phyloP scores from a whole-genome alignment of 1,140 invertebrate genomes.

The Pogonus chalceus region DNA sequence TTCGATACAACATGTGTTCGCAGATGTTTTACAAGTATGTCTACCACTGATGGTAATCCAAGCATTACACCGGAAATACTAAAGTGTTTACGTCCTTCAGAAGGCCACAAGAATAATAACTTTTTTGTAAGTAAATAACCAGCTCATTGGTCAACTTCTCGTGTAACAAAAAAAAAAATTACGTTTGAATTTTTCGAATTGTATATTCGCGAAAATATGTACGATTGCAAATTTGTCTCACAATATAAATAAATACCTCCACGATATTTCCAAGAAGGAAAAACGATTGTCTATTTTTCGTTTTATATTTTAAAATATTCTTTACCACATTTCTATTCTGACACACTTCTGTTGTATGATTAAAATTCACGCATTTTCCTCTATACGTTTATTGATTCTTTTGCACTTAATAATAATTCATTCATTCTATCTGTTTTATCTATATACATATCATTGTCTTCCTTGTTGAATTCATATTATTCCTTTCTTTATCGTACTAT shows the following conservation, averaged over 20 bases:
- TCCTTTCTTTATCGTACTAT: not conserved
- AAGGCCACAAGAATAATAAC: no score
- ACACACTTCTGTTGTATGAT: not conserved
- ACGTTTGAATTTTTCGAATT: no score
- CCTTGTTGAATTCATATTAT: not conserved
- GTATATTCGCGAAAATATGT: no score
- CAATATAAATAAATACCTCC: not conserved
- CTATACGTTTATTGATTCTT: not conserved
- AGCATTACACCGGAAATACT: no score
- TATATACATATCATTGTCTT: not conserved
- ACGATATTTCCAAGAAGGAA: not conserved
- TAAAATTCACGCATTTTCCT: not conserved
- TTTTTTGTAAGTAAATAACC: no score
- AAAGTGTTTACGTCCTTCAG: no score
- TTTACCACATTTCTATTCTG: not conserved
- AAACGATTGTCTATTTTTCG: not conserved
- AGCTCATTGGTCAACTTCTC: no score
- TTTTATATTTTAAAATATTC: not conserved
- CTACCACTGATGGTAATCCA: no score
- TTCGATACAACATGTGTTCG: no score
- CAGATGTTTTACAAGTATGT: no score
- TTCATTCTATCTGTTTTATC: not conserved
- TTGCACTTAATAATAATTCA: not conserved
- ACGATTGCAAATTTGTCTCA: no score
- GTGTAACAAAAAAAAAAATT: no score